A percentile compares a stretch with the other conserved stretches of the same genome.
Evolutionary conservation across 2,797 vertebrate species (phyloP).

Genomic region (Bufotes viridis): DNA sequence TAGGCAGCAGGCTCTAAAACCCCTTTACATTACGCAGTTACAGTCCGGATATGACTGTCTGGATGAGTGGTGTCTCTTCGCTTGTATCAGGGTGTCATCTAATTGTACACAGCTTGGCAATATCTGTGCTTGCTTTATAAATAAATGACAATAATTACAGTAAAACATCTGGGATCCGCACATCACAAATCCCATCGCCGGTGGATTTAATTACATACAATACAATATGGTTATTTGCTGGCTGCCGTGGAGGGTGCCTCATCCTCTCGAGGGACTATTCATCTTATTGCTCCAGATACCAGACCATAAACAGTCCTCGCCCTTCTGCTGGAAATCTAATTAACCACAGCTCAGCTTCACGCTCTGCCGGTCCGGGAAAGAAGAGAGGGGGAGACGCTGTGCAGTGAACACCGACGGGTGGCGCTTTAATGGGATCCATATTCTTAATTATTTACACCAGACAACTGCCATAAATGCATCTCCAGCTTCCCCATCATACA

Average conservation of each 20-base stretch:
- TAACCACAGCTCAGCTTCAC: neutral
- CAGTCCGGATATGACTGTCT: neutral
- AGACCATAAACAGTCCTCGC: neutral
- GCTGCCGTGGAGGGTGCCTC: neutral
- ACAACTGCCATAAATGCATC: no score
- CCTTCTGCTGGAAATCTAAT: constrained; percentile 9
- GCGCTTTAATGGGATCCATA: no score
- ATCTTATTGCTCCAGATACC: constrained; percentile 39
- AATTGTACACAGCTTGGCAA: neutral
- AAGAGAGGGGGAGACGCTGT: neutral
- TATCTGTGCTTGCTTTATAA: neutral
- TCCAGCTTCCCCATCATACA: no score
- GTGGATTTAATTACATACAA: constrained; percentile 19
- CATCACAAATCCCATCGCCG: constrained; percentile 9
- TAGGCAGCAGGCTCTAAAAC: neutral
- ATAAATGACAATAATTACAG: constrained; percentile 23
- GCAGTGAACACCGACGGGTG: neutral
- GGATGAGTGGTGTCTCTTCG: neutral
- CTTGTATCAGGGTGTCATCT: neutral
- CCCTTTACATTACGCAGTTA: neutral
- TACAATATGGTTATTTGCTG: constrained; percentile 36
- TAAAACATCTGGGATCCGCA: constrained; percentile 24
- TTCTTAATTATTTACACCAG: no score
- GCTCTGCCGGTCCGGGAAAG: neutral
- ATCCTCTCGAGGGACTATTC: constrained; percentile 11